Percentiles rank a stretch among this genome's conserved stretches.
Conservation (phyloP, 2,113 vertebrate genomes). For the Puntigrus tetrazona region DNA sequence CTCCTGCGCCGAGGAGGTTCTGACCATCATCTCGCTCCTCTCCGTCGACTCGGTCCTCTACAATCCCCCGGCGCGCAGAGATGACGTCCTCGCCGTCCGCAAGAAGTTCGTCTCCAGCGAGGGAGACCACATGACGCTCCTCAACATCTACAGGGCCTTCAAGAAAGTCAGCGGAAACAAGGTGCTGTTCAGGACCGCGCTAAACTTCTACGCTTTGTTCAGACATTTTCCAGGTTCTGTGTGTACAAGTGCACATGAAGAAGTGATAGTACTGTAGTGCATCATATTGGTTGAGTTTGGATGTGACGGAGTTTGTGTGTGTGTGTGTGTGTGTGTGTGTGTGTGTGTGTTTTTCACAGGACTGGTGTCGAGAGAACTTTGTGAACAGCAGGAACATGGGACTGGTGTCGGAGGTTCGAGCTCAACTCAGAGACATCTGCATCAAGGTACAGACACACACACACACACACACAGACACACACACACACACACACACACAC, state of each 20-base stretch:
- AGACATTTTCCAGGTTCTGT: not conserved
- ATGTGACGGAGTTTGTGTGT: not conserved
- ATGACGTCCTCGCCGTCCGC: constrained; percentile 84
- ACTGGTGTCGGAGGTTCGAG: constrained; percentile 86
- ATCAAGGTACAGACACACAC: constrained; percentile 82
- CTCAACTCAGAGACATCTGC: constrained; percentile 92
- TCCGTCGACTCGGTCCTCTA: constrained; percentile 92
- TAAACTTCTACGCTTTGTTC: not conserved
- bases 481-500: too few relatives aligned
- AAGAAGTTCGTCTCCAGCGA: constrained; percentile 92
- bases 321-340: not conserved
- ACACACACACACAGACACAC: not conserved
- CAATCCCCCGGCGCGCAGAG: constrained; percentile 84
- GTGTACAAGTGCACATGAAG: not conserved
- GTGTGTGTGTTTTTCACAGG: constrained; percentile 70
- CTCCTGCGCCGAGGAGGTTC: constrained; percentile 90
- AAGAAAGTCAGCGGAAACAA: constrained; percentile 84
- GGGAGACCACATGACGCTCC: constrained; percentile 91
- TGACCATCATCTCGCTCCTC: constrained; percentile 89
- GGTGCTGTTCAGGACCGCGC: constrained; percentile 65
- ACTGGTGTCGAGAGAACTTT: constrained; percentile 96
- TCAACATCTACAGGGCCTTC: constrained; percentile 89
- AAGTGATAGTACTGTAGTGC: not conserved
- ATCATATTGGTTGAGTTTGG: not conserved
- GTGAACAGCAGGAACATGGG: constrained; percentile 93